phyloP scores from a whole-genome alignment of 2,113 vertebrate species.

The Xiphorhynchus elegans region DNA sequence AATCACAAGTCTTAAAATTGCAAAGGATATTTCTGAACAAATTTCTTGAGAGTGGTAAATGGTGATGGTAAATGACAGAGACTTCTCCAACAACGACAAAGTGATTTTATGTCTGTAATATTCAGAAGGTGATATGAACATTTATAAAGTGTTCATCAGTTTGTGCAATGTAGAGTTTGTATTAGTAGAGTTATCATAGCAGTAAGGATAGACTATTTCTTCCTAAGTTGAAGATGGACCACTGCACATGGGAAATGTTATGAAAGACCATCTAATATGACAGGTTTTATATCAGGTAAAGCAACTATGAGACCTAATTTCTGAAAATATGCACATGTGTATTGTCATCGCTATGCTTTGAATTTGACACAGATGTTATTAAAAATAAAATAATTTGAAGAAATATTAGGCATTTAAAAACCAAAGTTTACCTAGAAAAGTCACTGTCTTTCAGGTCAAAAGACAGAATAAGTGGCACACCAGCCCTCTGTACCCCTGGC shows the following conservation, averaged over 20 bases:
- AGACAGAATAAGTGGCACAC: background rate
- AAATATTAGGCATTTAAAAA: background rate
- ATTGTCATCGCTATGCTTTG: background rate
- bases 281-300: background rate
- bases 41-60: slow-evolving; percentile 6
- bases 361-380: background rate
- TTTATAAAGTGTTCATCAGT: background rate
- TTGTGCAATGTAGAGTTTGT: background rate
- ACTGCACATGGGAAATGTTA: background rate
- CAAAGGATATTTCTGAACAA: slow-evolving; percentile 1
- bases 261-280: background rate
- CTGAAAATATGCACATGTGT: background rate
- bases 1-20: slow-evolving; percentile 11
- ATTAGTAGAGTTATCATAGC: background rate
- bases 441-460: background rate
- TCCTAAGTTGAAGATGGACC: background rate
- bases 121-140: background rate
- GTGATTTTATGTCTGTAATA: background rate
- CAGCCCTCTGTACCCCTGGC: background rate
- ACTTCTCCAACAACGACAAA: background rate
- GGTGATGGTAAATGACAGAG: background rate
- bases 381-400: background rate
- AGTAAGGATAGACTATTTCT: background rate
- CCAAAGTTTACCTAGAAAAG: background rate
- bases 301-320: background rate